Evolutionary conservation across 30 jellyfish, hydroid and myxozoan species (phyloP), one percentile per base, ranked within the genome.

Genomic region (Aurelia sp.): DNA sequence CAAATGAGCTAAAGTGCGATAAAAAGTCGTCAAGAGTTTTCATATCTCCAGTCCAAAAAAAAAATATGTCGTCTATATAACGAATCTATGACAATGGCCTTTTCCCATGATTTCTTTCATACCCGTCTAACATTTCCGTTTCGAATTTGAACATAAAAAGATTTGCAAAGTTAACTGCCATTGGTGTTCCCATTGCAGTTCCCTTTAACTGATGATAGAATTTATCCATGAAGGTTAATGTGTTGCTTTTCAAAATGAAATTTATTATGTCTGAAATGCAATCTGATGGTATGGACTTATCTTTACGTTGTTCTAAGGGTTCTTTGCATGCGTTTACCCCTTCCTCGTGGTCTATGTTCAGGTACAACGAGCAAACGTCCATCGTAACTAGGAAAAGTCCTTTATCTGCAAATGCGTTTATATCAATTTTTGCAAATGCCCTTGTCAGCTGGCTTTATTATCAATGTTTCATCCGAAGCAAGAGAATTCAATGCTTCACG

Each of bases 121-220:
- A 68, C 35, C 3, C 44, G 35, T n/a, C 35, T 68, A 9, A 41
- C 55, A 13, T 55, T 58, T 27, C 33, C 33, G 33, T 27, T 27
- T 27, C 33, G 33, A 27, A 27, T 27, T 27, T 27, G 33, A 2
- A 27, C 33, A 27, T 27, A 27, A 27, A 27, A 0, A 27, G 33
- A 27, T 27, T 27, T 27, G 33, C 33, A 27, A 27, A 27, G 33
- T 27, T 27, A 27, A 27, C 33, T 27, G 33, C 33, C 33, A 68
- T 18, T 10, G 59, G 44, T 20, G 79, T 8, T 13, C 79, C 79
- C 16, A 33, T 68, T 22, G 79, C 79, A 9, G 79, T 68, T 20
- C 79, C 79, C 17, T 19, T 23, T 13, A 33, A 19, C 35, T 23
- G 60, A 18, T 18, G 44, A 33, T 20, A 5, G 79, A 8, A 20